These are phyloP conservation scores for Odontesthes bonariensis DNA, from an alignment of 2,113 vertebrate genomes.

Conservation along the genomic window DNA sequence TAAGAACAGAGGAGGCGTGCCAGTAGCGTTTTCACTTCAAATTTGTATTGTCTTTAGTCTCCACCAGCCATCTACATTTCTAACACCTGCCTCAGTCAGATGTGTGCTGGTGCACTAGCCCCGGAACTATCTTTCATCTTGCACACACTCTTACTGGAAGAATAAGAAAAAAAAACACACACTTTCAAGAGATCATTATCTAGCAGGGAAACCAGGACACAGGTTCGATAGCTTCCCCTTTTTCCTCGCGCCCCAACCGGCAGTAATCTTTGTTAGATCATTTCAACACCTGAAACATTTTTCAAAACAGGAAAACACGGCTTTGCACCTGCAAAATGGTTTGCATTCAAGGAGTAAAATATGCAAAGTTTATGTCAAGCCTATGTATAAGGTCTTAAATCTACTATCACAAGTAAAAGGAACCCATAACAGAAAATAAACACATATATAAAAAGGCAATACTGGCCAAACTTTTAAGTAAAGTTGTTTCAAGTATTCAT, in stretches of 20 bases:
- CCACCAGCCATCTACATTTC: constrained; percentile 96
- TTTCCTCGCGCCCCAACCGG: constrained; percentile 63
- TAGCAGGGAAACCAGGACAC: constrained; percentile 84
- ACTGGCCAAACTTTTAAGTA: neutral
- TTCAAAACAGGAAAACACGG: constrained; percentile 45
- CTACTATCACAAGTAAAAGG: constrained; percentile 9
- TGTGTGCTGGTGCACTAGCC: constrained; percentile 86
- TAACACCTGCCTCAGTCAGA: constrained; percentile 95
- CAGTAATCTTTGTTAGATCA: constrained; percentile 81
- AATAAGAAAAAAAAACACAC: constrained; percentile 75
- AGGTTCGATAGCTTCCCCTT: constrained; percentile 76
- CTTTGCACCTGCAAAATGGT: constrained; percentile 44
- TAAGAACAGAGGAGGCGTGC: constrained; percentile 88
- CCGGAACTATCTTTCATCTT: constrained; percentile 91
- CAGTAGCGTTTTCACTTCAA: constrained; percentile 97
- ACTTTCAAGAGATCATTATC: constrained; percentile 88
- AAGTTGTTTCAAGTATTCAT: too few species aligned
- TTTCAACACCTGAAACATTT: constrained; percentile 73
- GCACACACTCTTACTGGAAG: constrained; percentile 80
- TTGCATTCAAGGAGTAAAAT: constrained; percentile 26
- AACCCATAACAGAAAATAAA: constrained; percentile 11
- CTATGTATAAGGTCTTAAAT: constrained; percentile 17
- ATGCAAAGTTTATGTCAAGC: constrained; percentile 18
- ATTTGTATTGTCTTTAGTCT: constrained; percentile 99
- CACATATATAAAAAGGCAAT: neutral